Base-by-base conservation (phyloP, 2,888 invertebrate genomes). In the Geophilus truncorum region DNA sequence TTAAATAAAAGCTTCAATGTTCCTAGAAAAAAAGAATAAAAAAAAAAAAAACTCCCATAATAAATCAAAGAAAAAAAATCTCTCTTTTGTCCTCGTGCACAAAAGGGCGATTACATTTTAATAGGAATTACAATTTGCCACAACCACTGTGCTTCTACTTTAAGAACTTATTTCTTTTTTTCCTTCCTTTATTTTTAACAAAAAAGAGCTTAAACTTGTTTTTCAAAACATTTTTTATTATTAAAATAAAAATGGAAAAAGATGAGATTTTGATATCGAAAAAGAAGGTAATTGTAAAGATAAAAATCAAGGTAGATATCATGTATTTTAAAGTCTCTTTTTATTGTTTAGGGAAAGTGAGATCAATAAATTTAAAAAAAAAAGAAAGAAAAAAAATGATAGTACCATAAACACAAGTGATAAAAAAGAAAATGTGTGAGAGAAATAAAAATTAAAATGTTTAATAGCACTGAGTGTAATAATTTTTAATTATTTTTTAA, bases 91-190 rank as follows among this genome's bases (percentile, higher is more conserved):
- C 57, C 57, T 57, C 21, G 18, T 57, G 23, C 57, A 57, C 57
- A 57, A 57, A 57, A 57, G 57, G 57, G 21, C 57, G 57, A 57
- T 57, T 57, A 57, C 57, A 57, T 57, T 57, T 57, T 57, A 57
- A 57, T 57, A 57, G 57, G 57, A 57, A 57, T 57, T 57, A 57
- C 57, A 57, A 57, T 57, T 57, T 57, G 57, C 57, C 57, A 57
- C 57, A 23, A 57, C 57, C 23, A 57, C 57, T 57, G 51, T 15
- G 23, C 57, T 57, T 57, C 57, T 57, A 6, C 57, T 57, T 57
- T 57, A 57, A 57, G 57, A 40, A 57, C 57, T 57, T 23, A 23
- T 57, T 57, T 57, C 57, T 57, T 57, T 57, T 21, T 21, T 23
- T 23, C 57, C n/a, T n/a, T n/a, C 57, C 21, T 23, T 57, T 57